Conservation (phyloP, 2,888 invertebrate species). For the Callyntrura guangdongensis region DNA sequence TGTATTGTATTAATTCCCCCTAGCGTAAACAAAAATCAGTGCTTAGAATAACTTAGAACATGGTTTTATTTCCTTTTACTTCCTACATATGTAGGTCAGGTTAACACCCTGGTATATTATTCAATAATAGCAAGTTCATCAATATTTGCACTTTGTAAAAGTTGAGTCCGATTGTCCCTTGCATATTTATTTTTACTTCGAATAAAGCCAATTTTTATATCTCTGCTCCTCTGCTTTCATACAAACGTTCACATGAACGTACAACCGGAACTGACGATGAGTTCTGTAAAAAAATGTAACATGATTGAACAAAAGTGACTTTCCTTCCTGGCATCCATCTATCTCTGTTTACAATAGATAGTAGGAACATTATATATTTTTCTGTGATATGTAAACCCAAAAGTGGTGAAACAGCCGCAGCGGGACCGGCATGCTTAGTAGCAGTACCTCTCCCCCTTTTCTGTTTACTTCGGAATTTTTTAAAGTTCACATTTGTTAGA, state of each 20-base stretch:
- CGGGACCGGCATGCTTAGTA: too few relatives aligned
- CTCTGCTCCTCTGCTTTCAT: neutral
- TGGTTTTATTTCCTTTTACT: too few relatives aligned
- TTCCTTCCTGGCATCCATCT: neutral
- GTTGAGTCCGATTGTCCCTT: too few relatives aligned
- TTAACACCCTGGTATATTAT: too few relatives aligned
- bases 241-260: neutral
- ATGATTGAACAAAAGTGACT: neutral
- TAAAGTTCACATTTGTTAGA: constrained; percentile 23
- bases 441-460: neutral
- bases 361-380: neutral
- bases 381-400: neutral
- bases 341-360: constrained; percentile 9
- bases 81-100: too few relatives aligned
- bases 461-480: constrained; percentile 20
- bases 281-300: neutral
- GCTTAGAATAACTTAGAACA: too few relatives aligned
- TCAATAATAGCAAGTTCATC: too few relatives aligned
- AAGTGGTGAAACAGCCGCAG: neutral
- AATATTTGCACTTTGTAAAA: too few relatives aligned
- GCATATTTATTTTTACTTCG: too few relatives aligned
- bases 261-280: constrained; percentile 23
- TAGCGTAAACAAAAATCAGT: too few relatives aligned
- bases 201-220: neutral
- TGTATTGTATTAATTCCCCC: too few relatives aligned